phyloP scores from a whole-genome alignment of 1,140 invertebrate genomes.

The Eupeodes corollae region DNA sequence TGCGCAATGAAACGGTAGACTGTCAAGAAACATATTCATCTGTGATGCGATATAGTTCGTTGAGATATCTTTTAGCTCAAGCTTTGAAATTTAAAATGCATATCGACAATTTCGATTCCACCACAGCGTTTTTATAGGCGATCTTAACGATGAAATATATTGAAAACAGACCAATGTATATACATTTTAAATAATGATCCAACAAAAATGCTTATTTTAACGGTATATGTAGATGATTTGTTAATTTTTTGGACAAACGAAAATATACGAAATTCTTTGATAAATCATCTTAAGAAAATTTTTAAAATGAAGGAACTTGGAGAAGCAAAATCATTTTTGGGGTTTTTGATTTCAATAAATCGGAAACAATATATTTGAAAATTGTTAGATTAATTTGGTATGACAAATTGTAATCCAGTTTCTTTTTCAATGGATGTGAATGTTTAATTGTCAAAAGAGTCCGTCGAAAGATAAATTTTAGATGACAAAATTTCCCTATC shows the following conservation, averaged over 20 bases:
- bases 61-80: constrained; percentile 1
- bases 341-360: constrained; percentile 23
- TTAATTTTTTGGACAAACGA: constrained; percentile 7
- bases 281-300: constrained; percentile 8
- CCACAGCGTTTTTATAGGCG: constrained; percentile 36
- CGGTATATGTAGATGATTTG: constrained; percentile 7
- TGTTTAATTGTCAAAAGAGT: neutral
- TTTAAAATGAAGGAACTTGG: constrained; percentile 1
- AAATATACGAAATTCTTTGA: constrained; percentile 10
- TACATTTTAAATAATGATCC: neutral
- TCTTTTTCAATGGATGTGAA: constrained; percentile 12
- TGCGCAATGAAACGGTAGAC: constrained; percentile 17
- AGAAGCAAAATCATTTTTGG: constrained; percentile 19
- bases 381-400: constrained; percentile 16
- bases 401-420: constrained; percentile 15
- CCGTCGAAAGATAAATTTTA: too few species aligned
- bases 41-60: constrained; percentile 2
- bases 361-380: constrained; percentile 29
- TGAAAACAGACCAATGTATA: constrained; percentile 11
- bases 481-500: constrained; percentile 2
- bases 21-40: constrained; percentile 29
- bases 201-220: neutral
- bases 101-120: constrained; percentile 28
- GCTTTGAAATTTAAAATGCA: constrained; percentile 9
- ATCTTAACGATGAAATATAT: constrained; percentile 32